A percentile compares a stretch with the other conserved stretches of the same genome.
phyloP scores from a whole-genome alignment of 1,140 invertebrate genomes.

The Drosophila repletoides region DNA sequence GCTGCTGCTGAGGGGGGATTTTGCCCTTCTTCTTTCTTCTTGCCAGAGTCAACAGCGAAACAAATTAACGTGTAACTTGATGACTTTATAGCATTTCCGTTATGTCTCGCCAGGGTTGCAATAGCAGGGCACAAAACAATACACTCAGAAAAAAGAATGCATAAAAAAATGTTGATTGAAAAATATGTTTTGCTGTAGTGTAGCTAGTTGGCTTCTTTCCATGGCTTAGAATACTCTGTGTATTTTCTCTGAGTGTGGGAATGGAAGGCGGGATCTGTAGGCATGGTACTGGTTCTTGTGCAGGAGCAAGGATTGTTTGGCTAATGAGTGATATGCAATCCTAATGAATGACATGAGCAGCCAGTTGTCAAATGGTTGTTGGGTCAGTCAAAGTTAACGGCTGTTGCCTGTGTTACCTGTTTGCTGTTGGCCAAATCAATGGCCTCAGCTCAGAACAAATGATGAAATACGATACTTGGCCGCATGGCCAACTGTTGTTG shows the following conservation, averaged over 20 bases:
- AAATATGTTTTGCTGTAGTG: too few species aligned
- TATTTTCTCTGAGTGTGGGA: background rate
- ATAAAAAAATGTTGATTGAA: too few species aligned
- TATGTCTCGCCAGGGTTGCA: conserved; percentile 38
- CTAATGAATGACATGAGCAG: conserved; percentile 63
- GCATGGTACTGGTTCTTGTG: too few species aligned
- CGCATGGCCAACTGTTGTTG: conserved; percentile 26
- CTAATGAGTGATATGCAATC: conserved; percentile 65
- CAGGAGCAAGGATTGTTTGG: background rate
- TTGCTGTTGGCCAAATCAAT: conserved; percentile 76
- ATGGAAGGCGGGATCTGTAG: too few species aligned
- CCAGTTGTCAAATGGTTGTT: conserved; percentile 10
- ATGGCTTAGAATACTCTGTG: too few species aligned
- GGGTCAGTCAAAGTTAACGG: conserved; percentile 21
- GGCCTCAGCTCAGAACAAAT: conserved; percentile 56
- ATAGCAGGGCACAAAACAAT: background rate
- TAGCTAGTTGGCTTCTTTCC: too few species aligned
- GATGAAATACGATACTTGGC: conserved; percentile 68
- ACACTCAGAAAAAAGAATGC: too few species aligned
- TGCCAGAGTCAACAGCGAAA: conserved; percentile 20
- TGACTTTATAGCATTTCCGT: conserved; percentile 57
- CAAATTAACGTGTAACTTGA: conserved; percentile 68
- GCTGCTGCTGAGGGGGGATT: too few species aligned
- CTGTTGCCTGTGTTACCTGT: conserved; percentile 22
- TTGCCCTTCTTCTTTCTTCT: background rate